Conservation (phyloP, 2,797 vertebrate genomes). For the Epinephelus malabaricus region DNA sequence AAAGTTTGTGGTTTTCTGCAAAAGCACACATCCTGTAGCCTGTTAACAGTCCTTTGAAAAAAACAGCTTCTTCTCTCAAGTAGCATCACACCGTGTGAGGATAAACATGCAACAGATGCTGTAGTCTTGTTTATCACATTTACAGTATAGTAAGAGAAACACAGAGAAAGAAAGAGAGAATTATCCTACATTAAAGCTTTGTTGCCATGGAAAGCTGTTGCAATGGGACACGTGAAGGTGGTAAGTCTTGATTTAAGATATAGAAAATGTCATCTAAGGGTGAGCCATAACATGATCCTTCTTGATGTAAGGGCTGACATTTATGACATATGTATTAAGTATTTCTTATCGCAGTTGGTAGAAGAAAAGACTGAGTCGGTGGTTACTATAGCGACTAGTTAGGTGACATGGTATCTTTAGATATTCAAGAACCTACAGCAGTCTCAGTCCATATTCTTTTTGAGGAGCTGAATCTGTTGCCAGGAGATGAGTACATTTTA, state of each 20-base stretch:
- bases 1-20: slow-evolving; percentile 85
- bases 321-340: background rate
- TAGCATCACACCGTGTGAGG: background rate
- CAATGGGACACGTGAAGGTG: fast-evolving
- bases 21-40: slow-evolving; percentile 82
- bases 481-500: background rate
- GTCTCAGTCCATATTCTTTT: background rate
- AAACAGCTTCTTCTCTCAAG: background rate
- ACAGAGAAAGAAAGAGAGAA: background rate
- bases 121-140: slow-evolving; percentile 12
- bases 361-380: background rate
- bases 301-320: background rate
- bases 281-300: background rate
- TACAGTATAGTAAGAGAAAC: slow-evolving; percentile 1
- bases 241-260: slow-evolving; percentile 53
- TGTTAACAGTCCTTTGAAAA: slow-evolving; percentile 33
- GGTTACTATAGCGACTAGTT: background rate
- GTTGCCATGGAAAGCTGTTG: fast-evolving
- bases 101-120: slow-evolving; percentile 10
- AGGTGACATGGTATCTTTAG: background rate
- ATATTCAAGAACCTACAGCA: background rate
- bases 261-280: background rate
- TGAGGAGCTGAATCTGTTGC: background rate
- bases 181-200: background rate
- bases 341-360: background rate